Base-by-base conservation (phyloP, 2,888 invertebrate species). In the Gymnocheta viridis region DNA sequence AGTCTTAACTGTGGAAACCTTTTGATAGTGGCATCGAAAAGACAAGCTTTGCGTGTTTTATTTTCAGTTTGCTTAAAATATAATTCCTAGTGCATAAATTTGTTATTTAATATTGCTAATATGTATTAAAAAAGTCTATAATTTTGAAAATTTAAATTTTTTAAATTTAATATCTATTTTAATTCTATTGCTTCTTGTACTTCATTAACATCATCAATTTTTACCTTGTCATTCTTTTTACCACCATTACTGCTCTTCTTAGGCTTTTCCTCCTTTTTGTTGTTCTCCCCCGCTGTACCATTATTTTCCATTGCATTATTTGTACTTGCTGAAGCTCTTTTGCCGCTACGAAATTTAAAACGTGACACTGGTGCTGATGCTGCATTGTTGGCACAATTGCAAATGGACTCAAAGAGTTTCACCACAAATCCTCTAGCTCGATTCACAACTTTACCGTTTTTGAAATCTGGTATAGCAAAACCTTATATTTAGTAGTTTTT, bases 361-460 rank as follows among this genome's bases (percentile, higher is more conserved):
- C 91, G 90, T 47, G 89, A 89, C 3, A 94, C 94, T 51, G 94
- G 94, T 10, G 93, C 91, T 9, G 93, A 91, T 6, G 94, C 91
- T 4, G 92, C 93, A 22, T 94, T 93, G 87, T 94, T 94, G 81
- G 94, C 94, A 88, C 94, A 94, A 91, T 94, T 94, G 91, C 94
- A 94, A 60, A 94, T 93, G 6, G 94, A 94, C 89, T 94, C 94
- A 87, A 94, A 94, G 89, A 94, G 92, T 82, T 94, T 93, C 67
- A 94, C 92, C 12, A 94, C 93, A 88, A 94, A 93, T 47, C 94
- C 94, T 47, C 94, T 92, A 32, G 94, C 94, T 22, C 94, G 92
- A 86, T 92, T 92, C 2, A 94, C 94, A 80, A 94, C 91, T 85
- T 94, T 93, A 86, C 90, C 92, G 89, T 93, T 93, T 91, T 94